Conservation (phyloP, 2,797 vertebrate species). For the Leucoraja ocellata region DNA sequence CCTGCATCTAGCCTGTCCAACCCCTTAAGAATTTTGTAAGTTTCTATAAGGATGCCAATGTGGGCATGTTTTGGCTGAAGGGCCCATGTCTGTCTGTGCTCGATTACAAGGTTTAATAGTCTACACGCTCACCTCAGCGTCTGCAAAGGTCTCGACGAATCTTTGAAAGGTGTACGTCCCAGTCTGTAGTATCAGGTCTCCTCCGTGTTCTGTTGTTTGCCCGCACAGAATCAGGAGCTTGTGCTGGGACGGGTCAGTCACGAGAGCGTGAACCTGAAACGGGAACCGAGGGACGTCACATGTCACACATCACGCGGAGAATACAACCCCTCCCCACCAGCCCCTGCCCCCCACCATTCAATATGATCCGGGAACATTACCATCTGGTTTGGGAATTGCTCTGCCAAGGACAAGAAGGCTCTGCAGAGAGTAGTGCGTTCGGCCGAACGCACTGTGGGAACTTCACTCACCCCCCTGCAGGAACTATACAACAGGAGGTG, state of each 20-base stretch:
- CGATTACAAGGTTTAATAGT: neutral
- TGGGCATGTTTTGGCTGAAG: no score
- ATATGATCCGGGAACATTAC: no score
- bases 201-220: slow-evolving; percentile 78
- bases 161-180: slow-evolving; percentile 77
- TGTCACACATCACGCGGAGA: neutral
- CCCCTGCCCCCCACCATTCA: neutral
- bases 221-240: slow-evolving; percentile 85
- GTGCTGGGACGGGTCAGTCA: slow-evolving; percentile 71
- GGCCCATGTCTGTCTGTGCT: no score
- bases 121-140: slow-evolving; percentile 63
- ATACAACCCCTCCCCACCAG: neutral
- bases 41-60: no score
- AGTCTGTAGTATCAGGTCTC: slow-evolving; percentile 76
- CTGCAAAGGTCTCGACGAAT: slow-evolving; percentile 73
- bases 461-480: no score
- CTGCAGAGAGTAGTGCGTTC: no score
- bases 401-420: no score
- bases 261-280: slow-evolving; percentile 69
- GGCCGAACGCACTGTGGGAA: no score
- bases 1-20: no score
- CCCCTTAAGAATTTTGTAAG: no score
- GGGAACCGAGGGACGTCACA: slow-evolving; percentile 32
- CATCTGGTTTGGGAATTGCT: no score
- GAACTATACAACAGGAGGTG: no score